Conservation (phyloP, 2,113 vertebrate genomes). For the Equus przewalskii region DNA sequence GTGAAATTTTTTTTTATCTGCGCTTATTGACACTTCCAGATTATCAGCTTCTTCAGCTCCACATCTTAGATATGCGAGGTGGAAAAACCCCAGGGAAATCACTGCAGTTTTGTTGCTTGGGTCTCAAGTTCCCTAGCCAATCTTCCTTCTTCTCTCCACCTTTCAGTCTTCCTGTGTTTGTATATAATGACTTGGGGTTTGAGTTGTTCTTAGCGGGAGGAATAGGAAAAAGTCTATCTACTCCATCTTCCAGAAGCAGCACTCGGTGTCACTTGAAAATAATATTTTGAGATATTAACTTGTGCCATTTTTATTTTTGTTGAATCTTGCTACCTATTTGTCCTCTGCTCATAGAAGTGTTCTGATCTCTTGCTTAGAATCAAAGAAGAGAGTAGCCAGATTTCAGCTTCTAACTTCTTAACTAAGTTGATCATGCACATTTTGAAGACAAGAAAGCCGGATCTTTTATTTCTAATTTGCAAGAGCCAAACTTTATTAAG, state of each 20-base stretch:
- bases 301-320: background rate
- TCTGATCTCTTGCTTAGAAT: background rate
- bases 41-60: background rate
- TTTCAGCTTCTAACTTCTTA: slow-evolving; percentile 1
- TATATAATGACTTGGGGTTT: background rate
- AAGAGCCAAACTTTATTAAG: background rate
- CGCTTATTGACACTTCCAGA: background rate
- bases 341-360: background rate
- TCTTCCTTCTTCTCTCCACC: background rate
- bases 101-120: background rate
- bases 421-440: background rate
- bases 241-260: background rate
- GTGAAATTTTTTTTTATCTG: background rate
- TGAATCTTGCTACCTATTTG: background rate
- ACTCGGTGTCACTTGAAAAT: background rate
- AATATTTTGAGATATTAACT: background rate
- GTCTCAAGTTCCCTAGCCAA: background rate
- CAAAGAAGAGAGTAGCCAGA: background rate
- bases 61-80: background rate
- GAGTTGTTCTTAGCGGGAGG: background rate
- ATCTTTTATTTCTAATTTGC: background rate
- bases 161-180: background rate
- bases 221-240: background rate
- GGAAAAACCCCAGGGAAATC: background rate
- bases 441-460: background rate